These are phyloP conservation scores for Smutsia gigantea DNA, from an alignment of 2,797 vertebrate genomes.

Conservation along the genomic window DNA sequence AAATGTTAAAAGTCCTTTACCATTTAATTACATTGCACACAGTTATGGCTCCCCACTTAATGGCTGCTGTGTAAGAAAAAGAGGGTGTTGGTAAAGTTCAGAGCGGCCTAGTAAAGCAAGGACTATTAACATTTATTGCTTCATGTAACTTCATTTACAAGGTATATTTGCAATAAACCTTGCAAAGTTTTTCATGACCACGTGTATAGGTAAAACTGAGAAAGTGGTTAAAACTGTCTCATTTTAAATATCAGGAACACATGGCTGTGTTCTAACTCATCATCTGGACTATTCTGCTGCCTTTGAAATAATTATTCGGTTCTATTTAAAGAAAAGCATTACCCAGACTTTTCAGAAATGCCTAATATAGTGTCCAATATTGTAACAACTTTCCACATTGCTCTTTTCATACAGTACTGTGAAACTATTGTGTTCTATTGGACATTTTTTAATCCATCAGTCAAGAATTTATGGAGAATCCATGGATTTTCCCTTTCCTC, in stretches of 20 bases:
- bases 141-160: constrained; percentile 62
- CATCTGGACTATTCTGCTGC: neutral
- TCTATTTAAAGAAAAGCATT: neutral
- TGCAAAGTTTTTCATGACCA: constrained; percentile 23
- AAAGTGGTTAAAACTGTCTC: neutral
- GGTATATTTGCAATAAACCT: constrained; percentile 47
- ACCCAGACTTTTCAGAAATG: neutral
- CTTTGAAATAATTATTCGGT: neutral
- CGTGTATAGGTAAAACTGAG: neutral
- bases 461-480: neutral
- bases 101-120: constrained; percentile 52
- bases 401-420: neutral
- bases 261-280: neutral
- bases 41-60: constrained; percentile 34
- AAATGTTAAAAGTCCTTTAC: constrained; percentile 59
- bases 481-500: neutral
- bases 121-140: constrained; percentile 41
- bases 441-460: neutral
- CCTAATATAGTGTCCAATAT: neutral
- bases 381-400: neutral
- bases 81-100: constrained; percentile 6
- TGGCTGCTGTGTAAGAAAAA: neutral
- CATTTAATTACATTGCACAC: constrained; percentile 47
- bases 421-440: neutral
- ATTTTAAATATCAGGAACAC: neutral